These are phyloP conservation scores for Chaitophorus viminalis DNA, from an alignment of 2,888 invertebrate genomes.

Conservation along the genomic window DNA sequence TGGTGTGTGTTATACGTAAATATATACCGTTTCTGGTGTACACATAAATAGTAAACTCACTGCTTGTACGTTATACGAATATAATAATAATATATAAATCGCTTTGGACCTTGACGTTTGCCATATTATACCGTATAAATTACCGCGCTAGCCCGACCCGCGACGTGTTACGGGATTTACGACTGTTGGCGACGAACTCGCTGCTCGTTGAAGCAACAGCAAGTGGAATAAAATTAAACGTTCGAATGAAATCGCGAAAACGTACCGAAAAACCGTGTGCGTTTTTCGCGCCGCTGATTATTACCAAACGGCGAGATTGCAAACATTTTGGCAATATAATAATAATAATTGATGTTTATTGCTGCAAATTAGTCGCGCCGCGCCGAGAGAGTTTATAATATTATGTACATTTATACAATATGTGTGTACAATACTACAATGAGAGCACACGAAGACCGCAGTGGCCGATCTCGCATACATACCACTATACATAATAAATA, in stretches of 20 bases:
- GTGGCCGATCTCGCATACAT: too few relatives aligned
- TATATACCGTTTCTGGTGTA: too few relatives aligned
- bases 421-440: too few relatives aligned
- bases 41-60: background rate
- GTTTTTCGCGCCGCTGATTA: background rate
- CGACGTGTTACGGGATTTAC: conserved; percentile 10
- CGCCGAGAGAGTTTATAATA: too few relatives aligned
- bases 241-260: background rate
- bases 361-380: too few relatives aligned
- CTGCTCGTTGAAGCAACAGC: background rate
- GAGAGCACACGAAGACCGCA: too few relatives aligned
- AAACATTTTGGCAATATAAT: too few relatives aligned
- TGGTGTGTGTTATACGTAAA: too few relatives aligned
- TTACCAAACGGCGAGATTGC: background rate
- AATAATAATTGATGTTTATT: too few relatives aligned
- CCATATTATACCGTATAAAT: background rate
- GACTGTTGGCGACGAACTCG: background rate
- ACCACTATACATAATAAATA: too few relatives aligned
- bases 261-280: background rate
- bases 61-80: background rate
- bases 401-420: too few relatives aligned
- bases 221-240: background rate
- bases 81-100: background rate
- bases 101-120: background rate
- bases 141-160: background rate